Evolutionary conservation across 2,113 vertebrate species (phyloP), one percentile per base, ranked within the genome.

Genomic region (Pica pica): DNA sequence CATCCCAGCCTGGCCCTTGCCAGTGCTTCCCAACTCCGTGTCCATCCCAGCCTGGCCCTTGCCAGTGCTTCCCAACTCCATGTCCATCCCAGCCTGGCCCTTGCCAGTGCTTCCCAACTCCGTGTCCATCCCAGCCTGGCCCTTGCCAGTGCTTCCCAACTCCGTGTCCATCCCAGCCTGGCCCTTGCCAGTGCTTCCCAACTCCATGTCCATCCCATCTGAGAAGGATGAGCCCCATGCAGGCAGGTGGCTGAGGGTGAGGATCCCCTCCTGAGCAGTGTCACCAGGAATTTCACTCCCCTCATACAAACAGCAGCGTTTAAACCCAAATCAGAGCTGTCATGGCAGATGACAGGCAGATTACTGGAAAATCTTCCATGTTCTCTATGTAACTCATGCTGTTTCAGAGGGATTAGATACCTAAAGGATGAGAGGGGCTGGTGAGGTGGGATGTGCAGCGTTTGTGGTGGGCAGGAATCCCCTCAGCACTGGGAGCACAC

Each of bases 251-350:
- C 49, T 27, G 60, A 21, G 35, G 20, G 3, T 11, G 49, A 39
- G 55, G 50, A 52, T 52, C 39, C 12, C 68, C 53, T 46, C 77
- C 9, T 2, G 47, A 63, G 9, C 23, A 4, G 44, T 55, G 31
- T 33, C 39, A 14, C 7, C 80, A 56, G 64, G 76, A 60, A 37
- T 93, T 82, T 68, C 30, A 47, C 23, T 2, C 41, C 70, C 26
- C 65, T 70, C 17, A 13, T 30, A 35, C 57, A 87, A 79, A 82
- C 64, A 56, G 63, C 67, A 2, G 11, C 1, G 0, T 78, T 94
- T 56, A 59, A 70, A 93, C 73, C 63, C 87, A 55, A 74, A 37
- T 63, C 65, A 57, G 81, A 83, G 53, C 89, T 95, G 86, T 93
- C 87, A 31, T 6, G 18, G 53, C 57, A 42, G 61, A 6, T 87